Base-by-base conservation (phyloP, 2,888 invertebrate species). In the Drosophila quasianomalipes region DNA sequence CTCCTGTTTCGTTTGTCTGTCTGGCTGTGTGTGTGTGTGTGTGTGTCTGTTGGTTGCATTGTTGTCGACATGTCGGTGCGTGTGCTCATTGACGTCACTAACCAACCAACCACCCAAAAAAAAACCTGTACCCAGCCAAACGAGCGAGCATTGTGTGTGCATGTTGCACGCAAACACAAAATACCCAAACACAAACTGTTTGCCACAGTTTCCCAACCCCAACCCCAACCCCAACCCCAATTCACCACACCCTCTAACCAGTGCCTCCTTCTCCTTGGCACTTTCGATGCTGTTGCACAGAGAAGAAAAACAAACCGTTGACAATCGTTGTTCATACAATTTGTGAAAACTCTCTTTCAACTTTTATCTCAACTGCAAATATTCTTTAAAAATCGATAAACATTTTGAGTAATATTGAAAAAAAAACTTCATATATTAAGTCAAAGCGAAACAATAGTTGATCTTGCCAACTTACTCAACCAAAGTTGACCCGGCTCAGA, bases 81-180 rank as follows among this genome's bases (percentile, higher is more conserved):
- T 85, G 85, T 77, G 65, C 64, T 64, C 89, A 89, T 86, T 90
- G 84, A 86, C 85, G 90, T 86, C 89, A 86, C 74, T 74, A 53
- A 19, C n/a, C 22, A 70, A 19, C 19, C 57, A 52, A 14, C 35
- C 5, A 1, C 19, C 28, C 14, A 16, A 47, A 47, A 47, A 47
- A 22, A 26, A 7, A 22, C 22, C 12, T 53, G n/a, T 26, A 19
- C 16, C 22, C 22, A 44, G 30, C 53, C 53, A 16, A 53, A 33
- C 28, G 57, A 41, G 44, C 33, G n/a, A 58, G 53, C 52, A 7
- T 28, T 62, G 69, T 81, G 57, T 79, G 85, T 88, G 85, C 85
- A 85, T 89, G 90, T 89, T 85, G 85, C 85, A 85, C 85, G 85
- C 85, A 85, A 83, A 77, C 89, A 71, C 74, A 75, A 79, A 82